Base-by-base conservation (phyloP, 2,888 invertebrate species). In the Leucophora obtusa region DNA sequence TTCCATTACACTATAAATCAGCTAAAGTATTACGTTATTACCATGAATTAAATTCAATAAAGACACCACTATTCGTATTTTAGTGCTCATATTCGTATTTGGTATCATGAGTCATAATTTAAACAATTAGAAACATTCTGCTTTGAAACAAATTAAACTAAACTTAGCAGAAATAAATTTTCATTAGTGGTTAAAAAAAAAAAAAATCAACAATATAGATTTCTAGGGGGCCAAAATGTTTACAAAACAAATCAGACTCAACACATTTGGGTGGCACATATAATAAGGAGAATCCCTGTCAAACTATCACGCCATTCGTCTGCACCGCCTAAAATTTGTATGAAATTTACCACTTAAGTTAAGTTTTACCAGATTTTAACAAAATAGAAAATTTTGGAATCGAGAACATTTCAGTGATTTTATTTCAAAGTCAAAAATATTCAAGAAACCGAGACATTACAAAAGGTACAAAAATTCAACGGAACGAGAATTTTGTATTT, bases 91-190 rank as follows among this genome's bases (percentile, higher is more conserved):
- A 33, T 58, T 33, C 10, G 1, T 10, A 43, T 28, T 17, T 6
- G 14, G 7, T 56, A 47, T 6, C 14, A 56, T 43, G 56, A 28
- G 1, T 56, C 47, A 68, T 56, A 28, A 68, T 15, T 68, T 14
- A 68, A 43, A 11, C 43, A 68, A 43, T 66, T 66, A 56, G 1
- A 24, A 11, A 38, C 11, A 54, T n/a, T 66, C 54, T 38, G 28
- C 14, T 21, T 43, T 15, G 24, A 11, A 43, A 38, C 17, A 43
- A 56, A 28, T 43, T 68, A 11, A 56, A 68, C 56, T 33, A 38
- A 38, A 38, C 38, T 38, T 11, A 38, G 38, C 38, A 38, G 38
- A 38, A 38, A 38, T 38, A 38, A 38, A 38, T 38, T 38, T 38
- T 38, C 38, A 38, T 38, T 38, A 38, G 38, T 38, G 14, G 11